A percentile compares a stretch with the other conserved stretches of the same genome.
Conservation (phyloP, 2,888 invertebrate species). For the Tenthredo distinguenda region DNA sequence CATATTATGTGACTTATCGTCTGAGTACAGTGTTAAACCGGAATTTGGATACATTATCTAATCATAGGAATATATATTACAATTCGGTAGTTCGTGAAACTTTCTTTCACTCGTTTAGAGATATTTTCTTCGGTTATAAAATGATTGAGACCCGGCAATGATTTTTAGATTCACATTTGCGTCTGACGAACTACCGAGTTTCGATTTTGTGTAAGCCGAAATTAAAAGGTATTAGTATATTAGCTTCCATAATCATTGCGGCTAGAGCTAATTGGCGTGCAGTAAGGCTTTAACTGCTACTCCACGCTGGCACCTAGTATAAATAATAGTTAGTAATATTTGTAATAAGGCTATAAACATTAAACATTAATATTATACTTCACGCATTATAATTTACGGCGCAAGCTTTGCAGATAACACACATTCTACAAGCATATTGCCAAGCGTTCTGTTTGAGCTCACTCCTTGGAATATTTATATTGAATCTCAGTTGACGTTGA, state of each 20-base stretch:
- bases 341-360: constrained; percentile 40
- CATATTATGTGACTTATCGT: neutral
- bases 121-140: neutral
- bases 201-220: constrained; percentile 39
- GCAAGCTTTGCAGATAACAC: constrained; percentile 49
- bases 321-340: constrained; percentile 30
- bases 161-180: neutral
- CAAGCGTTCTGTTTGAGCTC: constrained; percentile 20
- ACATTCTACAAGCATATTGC: constrained; percentile 49
- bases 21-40: constrained; percentile 28
- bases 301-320: constrained; percentile 47
- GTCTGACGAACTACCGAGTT: constrained; percentile 42
- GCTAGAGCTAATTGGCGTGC: constrained; percentile 53
- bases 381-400: constrained; percentile 40
- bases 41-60: constrained; percentile 34
- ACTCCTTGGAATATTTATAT: constrained; percentile 46
- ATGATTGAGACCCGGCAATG: neutral
- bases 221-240: constrained; percentile 42
- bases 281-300: constrained; percentile 48
- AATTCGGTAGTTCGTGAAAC: constrained; percentile 41
- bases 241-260: constrained; percentile 41
- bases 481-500: neutral
- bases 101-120: neutral
- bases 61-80: constrained; percentile 31
- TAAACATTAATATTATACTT: constrained; percentile 41